Base-by-base conservation (phyloP, 2,888 invertebrate genomes). In the Microchrysa polita region DNA sequence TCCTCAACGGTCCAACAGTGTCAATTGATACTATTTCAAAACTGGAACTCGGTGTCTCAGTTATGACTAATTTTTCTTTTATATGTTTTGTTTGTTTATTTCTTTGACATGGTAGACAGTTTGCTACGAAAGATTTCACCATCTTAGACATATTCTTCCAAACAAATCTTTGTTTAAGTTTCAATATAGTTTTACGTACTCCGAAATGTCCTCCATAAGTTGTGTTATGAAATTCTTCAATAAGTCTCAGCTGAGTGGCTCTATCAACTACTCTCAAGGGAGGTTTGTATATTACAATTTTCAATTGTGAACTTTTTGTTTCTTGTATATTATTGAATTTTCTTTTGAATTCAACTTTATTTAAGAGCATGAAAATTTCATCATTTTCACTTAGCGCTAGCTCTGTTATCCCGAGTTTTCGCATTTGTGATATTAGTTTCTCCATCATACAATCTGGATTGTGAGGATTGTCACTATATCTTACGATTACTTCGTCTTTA, bases 21-120 rank as follows among this genome's bases (percentile, higher is more conserved):
- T 75, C 76, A 23, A 72, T 59, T 2, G 69, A 48, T 16, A 77
- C 61, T 20, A 59, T 69, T 60, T 74, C 74, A 69, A 76, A 76
- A 71, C 73, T 69, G 65, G 48, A 63, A 2, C 18, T 61, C 27
- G 74, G 76, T 48, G 72, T 73, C 22, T 76, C 69, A 44, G 76
- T 75, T 65, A 73, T 67, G 48, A 61, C 2, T 4, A 67, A 14
- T 27, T 40, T 67, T 72, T 76, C 71, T 75, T 75, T 74, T 1
- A 52, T 67, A 12, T 75, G 73, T 44, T 16, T 74, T 27, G 61
- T 73, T 18, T 34, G 27, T 34, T 34, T 34, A 7, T 34, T 34
- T 34, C 27, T 2, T 5, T 5, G 2, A 34, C 27, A 34, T 34
- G 27, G 27, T 34, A n/a, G n/a, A 34, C 27, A 34, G 7, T 34